Conservation (phyloP, 2,797 vertebrate genomes). For the Pangasius djambal region DNA sequence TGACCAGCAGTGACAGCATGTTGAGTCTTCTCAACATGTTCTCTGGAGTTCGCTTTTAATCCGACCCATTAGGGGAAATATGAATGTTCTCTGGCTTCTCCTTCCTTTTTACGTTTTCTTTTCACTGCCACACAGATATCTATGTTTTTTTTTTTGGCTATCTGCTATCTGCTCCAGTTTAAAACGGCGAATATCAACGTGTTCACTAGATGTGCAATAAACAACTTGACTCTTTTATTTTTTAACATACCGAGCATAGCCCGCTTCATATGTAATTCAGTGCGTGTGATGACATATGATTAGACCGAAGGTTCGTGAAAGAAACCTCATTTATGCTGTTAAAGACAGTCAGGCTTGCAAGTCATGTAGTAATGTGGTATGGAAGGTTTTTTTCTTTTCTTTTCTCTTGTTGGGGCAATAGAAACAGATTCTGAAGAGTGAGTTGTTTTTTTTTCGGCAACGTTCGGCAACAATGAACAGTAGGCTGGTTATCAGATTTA, state of each 20-base stretch:
- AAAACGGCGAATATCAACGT: neutral
- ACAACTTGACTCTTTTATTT: neutral
- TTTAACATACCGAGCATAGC: neutral
- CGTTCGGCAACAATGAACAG: no score
- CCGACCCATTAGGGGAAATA: neutral
- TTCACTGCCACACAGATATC: neutral
- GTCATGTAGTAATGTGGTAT: neutral
- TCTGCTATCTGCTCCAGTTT: neutral
- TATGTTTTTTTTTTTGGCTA: neutral
- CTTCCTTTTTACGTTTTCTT: neutral
- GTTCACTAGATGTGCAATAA: neutral
- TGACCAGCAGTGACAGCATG: neutral
- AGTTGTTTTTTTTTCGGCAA: neutral
- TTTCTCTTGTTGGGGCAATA: no score
- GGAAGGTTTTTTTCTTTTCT: no score
- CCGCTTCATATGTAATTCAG: neutral
- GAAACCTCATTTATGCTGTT: neutral
- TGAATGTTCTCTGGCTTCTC: neutral
- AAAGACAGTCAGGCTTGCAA: neutral
- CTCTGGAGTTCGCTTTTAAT: neutral
- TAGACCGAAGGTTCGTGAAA: neutral
- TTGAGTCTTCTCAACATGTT: neutral
- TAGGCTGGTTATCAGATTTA: neutral
- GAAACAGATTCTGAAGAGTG: no score
- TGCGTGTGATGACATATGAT: neutral